Evolutionary conservation across 2,113 vertebrate species (phyloP).

Genomic region (Corynorhinus townsendii): DNA sequence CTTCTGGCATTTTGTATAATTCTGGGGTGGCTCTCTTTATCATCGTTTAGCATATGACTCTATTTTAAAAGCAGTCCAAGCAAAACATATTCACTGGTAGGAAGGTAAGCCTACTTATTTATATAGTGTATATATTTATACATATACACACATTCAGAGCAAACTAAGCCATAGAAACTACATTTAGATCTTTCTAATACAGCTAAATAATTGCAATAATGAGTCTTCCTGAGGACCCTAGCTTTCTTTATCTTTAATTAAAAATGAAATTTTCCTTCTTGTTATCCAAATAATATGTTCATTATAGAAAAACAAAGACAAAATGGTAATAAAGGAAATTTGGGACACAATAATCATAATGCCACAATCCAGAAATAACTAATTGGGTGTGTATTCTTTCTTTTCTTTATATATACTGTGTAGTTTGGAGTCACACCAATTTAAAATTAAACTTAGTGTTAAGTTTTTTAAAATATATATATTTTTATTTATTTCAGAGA

Average conservation of each 20-base stretch:
- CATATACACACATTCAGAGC: neutral
- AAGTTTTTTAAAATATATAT: neutral
- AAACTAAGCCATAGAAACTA: neutral
- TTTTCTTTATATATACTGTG: neutral
- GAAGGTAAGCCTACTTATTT: neutral
- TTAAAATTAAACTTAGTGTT: neutral
- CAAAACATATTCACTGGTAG: slow-evolving; percentile 5
- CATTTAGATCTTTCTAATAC: neutral
- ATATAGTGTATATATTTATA: neutral
- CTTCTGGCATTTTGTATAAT: neutral
- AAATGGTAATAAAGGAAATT: neutral
- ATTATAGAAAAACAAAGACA: slow-evolving; percentile 1
- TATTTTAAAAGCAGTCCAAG: slow-evolving; percentile 25
- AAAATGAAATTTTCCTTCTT: neutral
- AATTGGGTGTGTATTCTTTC: neutral
- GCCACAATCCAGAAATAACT: neutral
- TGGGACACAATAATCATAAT: neutral
- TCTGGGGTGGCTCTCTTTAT: neutral
- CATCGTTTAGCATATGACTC: neutral
- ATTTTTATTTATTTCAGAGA: no score
- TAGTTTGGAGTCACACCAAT: neutral
- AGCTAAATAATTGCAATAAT: neutral
- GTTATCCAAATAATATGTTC: neutral
- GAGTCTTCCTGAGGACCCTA: neutral
- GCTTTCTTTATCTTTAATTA: slow-evolving; percentile 13